Evolutionary conservation across 2,113 vertebrate species (phyloP), one percentile per base, ranked within the genome.

Genomic region (Leuciscus idus): DNA sequence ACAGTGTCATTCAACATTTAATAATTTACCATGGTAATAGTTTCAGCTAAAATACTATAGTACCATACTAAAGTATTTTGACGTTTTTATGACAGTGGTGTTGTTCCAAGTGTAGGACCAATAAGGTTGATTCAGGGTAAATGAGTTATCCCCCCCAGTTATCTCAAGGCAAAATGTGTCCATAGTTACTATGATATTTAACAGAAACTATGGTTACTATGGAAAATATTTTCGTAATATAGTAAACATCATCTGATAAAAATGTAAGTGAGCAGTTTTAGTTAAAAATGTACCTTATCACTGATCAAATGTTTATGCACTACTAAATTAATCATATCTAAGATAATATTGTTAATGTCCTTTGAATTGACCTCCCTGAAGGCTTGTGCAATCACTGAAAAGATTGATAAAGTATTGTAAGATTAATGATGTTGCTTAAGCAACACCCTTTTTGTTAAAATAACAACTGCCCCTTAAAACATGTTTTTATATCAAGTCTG

Each of bases 271-370:
- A 19, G 68, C 33, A 6, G 9, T 43, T 73, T 73, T 73, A n/a
- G 36, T 73, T 8, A 75, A 75, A 74, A 75, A 48, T 6, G 11
- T 46, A 73, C 4, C 13, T 43, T n/a, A 74, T 74, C 43, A 7
- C 23, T 50, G 43, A 48, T 75, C 73, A 75, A 75, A 75, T 75
- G 39, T 75, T 75, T 75, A 75, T 15, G 4, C 43, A 46, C 11
- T n/a, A 9, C n/a, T n/a, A 48, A 75, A 48, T 74, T n/a, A 26
- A 48, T 74, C 23, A 26, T 26, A 74, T 74, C 12, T 13, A 26
- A 48, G 72, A 74, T 48, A 74, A 26, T 26, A 26, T 48, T 74
- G 72, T 48, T 13, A 74, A 48, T 74, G 39, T 13, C 43, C 39
- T 78, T 39, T n/a, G 8, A 46, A 30, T 28, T 11, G 39, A 81